Evolutionary conservation across 2,797 vertebrate species (phyloP).

Genomic region (Balearica regulorum): DNA sequence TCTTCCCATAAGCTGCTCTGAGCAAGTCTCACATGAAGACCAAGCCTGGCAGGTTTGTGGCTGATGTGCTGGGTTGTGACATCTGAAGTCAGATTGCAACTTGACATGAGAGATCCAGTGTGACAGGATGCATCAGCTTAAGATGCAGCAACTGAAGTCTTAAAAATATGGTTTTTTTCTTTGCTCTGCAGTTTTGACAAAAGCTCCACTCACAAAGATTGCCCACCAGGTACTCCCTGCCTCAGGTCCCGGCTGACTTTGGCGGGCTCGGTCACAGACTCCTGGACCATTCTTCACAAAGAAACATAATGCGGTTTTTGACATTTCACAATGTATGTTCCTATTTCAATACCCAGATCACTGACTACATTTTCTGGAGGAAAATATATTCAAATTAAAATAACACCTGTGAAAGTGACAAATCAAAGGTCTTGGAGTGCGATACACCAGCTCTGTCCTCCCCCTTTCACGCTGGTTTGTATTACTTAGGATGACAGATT

Average conservation of each 20-base stretch:
- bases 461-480: accelerated
- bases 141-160: neutral
- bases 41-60: neutral
- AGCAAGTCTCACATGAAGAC: neutral
- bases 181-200: neutral
- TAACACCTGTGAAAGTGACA: neutral
- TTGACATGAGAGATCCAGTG: neutral
- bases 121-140: conserved; percentile 6
- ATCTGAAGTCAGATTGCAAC: neutral
- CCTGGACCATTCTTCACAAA: neutral
- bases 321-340: neutral
- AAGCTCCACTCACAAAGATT: neutral
- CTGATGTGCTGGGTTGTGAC: neutral
- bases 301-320: neutral
- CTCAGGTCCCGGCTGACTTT: neutral
- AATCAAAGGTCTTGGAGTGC: neutral
- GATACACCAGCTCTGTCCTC: neutral
- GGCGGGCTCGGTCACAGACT: neutral
- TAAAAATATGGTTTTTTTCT: neutral
- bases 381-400: accelerated
- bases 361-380: neutral
- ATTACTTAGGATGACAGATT: neutral
- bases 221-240: neutral
- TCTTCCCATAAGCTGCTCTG: neutral
- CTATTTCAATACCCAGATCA: neutral